Evolutionary conservation across 2,888 invertebrate genomes (phyloP).

Genomic region (Drosophila stalkeri): DNA sequence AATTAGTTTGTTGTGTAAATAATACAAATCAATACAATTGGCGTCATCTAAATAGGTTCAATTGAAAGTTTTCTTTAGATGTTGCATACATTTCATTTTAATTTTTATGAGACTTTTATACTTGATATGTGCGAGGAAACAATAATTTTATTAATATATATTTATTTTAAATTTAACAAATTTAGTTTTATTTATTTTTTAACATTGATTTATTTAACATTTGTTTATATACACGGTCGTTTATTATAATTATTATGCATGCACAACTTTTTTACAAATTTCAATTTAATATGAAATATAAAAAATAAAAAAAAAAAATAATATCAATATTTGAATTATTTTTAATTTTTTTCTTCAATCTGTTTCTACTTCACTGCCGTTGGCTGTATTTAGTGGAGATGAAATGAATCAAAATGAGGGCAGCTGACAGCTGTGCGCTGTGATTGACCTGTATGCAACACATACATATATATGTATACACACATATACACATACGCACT

Average conservation of each 20-base stretch:
- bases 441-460: conserved; percentile 47
- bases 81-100: background rate
- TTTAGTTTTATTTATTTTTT: too few relatives aligned
- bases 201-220: too few relatives aligned
- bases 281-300: too few relatives aligned
- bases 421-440: conserved; percentile 33
- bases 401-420: conserved; percentile 23
- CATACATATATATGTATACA: conserved; percentile 11
- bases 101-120: background rate
- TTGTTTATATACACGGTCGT: too few relatives aligned
- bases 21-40: conserved; percentile 3
- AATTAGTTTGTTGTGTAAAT: conserved; percentile 52
- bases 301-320: too few relatives aligned
- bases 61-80: background rate
- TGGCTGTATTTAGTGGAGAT: conserved; percentile 11
- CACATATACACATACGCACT: background rate
- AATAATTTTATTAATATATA: background rate
- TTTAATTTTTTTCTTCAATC: background rate
- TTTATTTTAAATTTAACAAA: background rate
- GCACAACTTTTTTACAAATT: too few relatives aligned
- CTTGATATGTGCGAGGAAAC: background rate
- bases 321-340: background rate
- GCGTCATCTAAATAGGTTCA: background rate
- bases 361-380: background rate
- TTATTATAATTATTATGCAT: too few relatives aligned